Evolutionary conservation across 2,113 vertebrate genomes (phyloP).

Genomic region (Fregetta grallaria): DNA sequence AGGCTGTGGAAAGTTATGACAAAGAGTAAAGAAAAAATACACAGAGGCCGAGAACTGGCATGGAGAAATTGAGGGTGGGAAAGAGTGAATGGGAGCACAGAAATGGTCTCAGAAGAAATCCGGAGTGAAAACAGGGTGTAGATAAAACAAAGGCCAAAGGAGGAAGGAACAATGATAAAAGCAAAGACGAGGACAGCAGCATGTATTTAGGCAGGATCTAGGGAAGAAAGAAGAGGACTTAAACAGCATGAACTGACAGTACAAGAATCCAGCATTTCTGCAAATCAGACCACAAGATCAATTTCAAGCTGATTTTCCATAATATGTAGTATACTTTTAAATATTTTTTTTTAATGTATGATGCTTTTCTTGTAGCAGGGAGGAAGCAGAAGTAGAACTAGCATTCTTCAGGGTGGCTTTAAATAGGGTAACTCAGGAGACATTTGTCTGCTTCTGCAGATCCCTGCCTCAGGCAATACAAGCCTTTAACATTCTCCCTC

Average conservation of each 20-base stretch:
- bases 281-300: not conserved
- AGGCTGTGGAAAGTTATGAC: not conserved
- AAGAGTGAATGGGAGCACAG: not conserved
- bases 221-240: not conserved
- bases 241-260: not conserved
- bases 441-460: not conserved
- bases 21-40: not conserved
- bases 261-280: not conserved
- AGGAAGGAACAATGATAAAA: not conserved
- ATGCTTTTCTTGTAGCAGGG: not conserved
- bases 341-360: not conserved
- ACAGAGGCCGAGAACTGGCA: not conserved
- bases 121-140: not conserved
- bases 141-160: not conserved
- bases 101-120: not conserved
- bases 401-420: not conserved
- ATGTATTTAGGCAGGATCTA: not conserved
- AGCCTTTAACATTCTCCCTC: not conserved
- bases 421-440: not conserved
- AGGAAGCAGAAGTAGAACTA: not conserved
- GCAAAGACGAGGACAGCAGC: not conserved
- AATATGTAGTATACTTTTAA: fast-evolving
- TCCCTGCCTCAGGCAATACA: not conserved
- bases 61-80: not conserved
- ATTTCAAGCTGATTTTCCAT: not conserved